Percentiles rank a stretch among this genome's conserved stretches.
Evolutionary conservation across 2,113 vertebrate genomes (phyloP).

Genomic region (Pelvicachromis taeniatus): DNA sequence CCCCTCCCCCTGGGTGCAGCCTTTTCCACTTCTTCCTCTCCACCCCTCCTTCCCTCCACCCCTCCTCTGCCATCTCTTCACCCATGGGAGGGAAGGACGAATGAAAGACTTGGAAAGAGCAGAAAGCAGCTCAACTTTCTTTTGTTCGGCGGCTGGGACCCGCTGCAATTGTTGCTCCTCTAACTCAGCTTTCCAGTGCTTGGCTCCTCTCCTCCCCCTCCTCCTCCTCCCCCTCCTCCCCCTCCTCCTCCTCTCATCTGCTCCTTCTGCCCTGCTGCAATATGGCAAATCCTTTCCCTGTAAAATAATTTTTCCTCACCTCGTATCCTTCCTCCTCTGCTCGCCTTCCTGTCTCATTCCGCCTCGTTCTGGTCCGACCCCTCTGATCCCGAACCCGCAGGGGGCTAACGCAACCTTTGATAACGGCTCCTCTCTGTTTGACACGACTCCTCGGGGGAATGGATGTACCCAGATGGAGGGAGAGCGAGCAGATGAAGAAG

Average conservation of each 20-base stretch:
- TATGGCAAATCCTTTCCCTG: background rate
- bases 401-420: slow-evolving; percentile 23
- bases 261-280: background rate
- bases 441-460: slow-evolving; percentile 1
- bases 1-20: background rate
- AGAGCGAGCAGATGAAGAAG: background rate
- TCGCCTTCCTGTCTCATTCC: background rate
- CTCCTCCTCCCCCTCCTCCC: too few relatives aligned
- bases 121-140: background rate
- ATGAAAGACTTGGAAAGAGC: background rate
- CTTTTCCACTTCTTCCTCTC: background rate
- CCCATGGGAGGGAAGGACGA: background rate
- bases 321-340: background rate
- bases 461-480: background rate
- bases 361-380: background rate
- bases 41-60: background rate
- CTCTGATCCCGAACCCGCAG: slow-evolving; percentile 13
- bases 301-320: background rate
- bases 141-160: background rate
- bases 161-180: background rate
- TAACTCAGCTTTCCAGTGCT: background rate
- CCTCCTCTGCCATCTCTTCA: background rate
- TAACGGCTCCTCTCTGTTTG: slow-evolving; percentile 19
- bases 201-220: background rate
- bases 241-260: background rate